Evolutionary conservation across 2,797 vertebrate species (phyloP).

Genomic region (Florisuga fusca): DNA sequence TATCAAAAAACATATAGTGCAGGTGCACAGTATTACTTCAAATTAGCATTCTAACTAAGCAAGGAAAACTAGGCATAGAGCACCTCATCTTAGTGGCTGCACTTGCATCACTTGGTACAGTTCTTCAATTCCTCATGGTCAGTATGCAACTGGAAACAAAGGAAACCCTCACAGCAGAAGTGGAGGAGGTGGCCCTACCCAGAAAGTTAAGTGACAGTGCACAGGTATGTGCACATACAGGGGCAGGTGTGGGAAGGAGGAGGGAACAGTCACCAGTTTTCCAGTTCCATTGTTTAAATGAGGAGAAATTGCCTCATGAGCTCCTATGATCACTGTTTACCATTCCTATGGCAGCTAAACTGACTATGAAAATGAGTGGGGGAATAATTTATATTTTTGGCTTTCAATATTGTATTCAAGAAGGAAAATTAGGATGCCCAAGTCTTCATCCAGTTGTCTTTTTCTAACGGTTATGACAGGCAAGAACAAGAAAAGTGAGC

Average conservation of each 20-base stretch:
- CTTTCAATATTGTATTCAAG: not conserved
- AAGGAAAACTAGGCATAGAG: not conserved
- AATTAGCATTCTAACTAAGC: not conserved
- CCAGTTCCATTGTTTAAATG: not conserved
- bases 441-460: not conserved
- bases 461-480: not conserved
- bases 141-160: not conserved
- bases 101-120: not conserved
- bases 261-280: not conserved
- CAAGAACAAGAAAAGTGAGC: not conserved
- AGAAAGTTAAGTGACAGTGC: not conserved
- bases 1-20: not conserved
- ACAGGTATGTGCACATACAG: accelerated
- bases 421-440: not conserved
- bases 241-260: not conserved
- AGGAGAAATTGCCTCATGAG: not conserved
- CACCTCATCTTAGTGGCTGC: not conserved
- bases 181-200: not conserved
- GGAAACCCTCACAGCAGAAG: not conserved
- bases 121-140: not conserved
- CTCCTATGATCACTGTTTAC: not conserved
- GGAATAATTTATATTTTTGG: not conserved
- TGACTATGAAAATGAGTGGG: not conserved
- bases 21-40: not conserved
- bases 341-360: not conserved